These are phyloP conservation scores for Gymnoscopelus braueri DNA, from an alignment of 2,797 vertebrate genomes.

Conservation along the genomic window DNA sequence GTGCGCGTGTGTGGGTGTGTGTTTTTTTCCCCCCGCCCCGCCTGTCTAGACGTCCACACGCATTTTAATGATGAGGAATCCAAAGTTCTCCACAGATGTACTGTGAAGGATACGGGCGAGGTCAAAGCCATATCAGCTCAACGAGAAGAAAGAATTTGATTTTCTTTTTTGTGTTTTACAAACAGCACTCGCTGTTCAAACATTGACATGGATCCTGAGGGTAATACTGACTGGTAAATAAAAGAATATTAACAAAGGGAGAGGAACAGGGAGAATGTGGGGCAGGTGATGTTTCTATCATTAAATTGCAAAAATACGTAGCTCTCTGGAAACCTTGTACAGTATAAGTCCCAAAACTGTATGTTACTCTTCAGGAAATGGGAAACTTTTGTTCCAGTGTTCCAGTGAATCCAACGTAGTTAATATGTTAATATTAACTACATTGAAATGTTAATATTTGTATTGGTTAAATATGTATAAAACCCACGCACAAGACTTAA, in stretches of 20 bases:
- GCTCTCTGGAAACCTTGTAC: neutral
- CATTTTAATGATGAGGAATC: constrained; percentile 35
- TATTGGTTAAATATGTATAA: no score
- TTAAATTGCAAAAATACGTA: constrained; percentile 27
- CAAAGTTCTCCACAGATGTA: constrained; percentile 19
- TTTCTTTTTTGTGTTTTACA: constrained; percentile 11
- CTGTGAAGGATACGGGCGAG: neutral
- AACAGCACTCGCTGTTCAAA: neutral
- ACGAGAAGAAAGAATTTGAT: constrained; percentile 1
- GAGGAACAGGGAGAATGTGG: neutral
- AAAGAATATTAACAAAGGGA: constrained; percentile 14
- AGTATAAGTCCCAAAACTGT: no score
- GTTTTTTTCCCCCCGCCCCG: no score
- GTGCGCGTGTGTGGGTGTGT: neutral
- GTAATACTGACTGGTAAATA: neutral
- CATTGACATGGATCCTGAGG: constrained; percentile 4
- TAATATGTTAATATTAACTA: no score
- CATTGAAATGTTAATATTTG: no score
- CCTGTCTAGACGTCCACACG: neutral
- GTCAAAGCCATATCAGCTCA: constrained; percentile 12
- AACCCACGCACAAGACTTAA: no score
- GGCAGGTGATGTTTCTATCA: constrained; percentile 21
- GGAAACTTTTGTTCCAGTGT: no score
- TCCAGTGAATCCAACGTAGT: no score
- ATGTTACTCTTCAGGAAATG: no score